Evolutionary conservation across 2,888 invertebrate genomes (phyloP).

Genomic region (Scotopteryx bipunctaria): DNA sequence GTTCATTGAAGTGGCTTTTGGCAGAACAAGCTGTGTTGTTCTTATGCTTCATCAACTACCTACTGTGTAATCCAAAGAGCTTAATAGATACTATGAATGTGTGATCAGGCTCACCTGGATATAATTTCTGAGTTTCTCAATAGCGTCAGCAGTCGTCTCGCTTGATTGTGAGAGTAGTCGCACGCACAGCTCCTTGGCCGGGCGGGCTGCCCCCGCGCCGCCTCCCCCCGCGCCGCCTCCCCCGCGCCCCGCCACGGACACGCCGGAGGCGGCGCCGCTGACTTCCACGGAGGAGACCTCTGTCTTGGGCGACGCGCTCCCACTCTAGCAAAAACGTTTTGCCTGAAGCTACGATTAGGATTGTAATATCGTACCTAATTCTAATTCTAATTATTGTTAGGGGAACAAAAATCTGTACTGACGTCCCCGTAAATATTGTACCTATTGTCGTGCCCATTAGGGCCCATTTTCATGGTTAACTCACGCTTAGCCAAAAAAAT

Average conservation of each 20-base stretch:
- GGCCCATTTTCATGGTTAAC: no score
- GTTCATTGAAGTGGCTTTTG: no score
- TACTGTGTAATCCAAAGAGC: no score
- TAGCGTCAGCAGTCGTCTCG: constrained; percentile 60
- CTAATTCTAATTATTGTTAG: no score
- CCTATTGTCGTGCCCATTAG: no score
- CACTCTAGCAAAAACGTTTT: constrained; percentile 69
- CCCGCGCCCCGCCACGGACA: constrained; percentile 24
- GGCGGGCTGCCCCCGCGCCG: constrained; percentile 12
- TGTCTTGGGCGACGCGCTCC: constrained; percentile 45
- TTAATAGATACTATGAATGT: no score
- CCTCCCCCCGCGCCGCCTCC: constrained; percentile 21
- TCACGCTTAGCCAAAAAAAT: no score
- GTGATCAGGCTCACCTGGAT: constrained; percentile 52
- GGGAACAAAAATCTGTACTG: no score
- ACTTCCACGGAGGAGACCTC: constrained; percentile 40
- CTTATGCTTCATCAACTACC: no score
- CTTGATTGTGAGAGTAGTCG: constrained; percentile 55
- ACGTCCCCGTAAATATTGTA: no score
- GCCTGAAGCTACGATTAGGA: constrained; percentile 52
- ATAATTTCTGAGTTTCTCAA: constrained; percentile 63
- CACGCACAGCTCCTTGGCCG: constrained; percentile 41
- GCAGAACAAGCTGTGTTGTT: no score
- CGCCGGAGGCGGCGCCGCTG: constrained; percentile 40
- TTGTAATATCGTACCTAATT: no score